Conservation (phyloP, 2,113 vertebrate species). For the Chionomys nivalis region DNA sequence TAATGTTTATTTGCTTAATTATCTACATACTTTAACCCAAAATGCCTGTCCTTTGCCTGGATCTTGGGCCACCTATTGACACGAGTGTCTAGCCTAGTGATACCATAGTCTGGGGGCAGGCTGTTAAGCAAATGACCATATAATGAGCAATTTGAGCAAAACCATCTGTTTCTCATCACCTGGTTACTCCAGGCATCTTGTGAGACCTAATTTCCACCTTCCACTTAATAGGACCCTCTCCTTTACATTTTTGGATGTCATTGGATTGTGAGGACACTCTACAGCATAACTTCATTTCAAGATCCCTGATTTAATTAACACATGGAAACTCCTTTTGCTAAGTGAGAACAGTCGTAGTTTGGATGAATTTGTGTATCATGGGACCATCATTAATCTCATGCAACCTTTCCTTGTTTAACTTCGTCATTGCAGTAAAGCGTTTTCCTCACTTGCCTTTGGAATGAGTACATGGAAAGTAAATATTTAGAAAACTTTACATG, state of each 20-base stretch:
- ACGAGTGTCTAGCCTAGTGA: background rate
- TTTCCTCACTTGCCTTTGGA: background rate
- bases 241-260: background rate
- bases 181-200: rapidly evolving
- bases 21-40: background rate
- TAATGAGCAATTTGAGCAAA: background rate
- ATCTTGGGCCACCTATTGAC: background rate
- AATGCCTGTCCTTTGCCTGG: background rate
- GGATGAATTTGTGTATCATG: background rate
- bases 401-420: background rate
- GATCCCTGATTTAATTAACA: background rate
- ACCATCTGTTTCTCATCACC: background rate
- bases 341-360: background rate
- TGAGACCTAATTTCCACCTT: rapidly evolving
- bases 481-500: background rate
- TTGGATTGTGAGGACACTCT: background rate
- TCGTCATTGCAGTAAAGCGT: background rate
- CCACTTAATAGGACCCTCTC: background rate
- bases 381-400: background rate
- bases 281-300: background rate
- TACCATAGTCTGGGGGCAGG: background rate
- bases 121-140: background rate
- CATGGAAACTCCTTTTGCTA: background rate
- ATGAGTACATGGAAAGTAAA: background rate
- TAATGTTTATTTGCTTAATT: background rate